Evolutionary conservation across 1,140 invertebrate genomes (phyloP), one percentile per base, ranked within the genome.

Genomic region (Bombus difficillimus): DNA sequence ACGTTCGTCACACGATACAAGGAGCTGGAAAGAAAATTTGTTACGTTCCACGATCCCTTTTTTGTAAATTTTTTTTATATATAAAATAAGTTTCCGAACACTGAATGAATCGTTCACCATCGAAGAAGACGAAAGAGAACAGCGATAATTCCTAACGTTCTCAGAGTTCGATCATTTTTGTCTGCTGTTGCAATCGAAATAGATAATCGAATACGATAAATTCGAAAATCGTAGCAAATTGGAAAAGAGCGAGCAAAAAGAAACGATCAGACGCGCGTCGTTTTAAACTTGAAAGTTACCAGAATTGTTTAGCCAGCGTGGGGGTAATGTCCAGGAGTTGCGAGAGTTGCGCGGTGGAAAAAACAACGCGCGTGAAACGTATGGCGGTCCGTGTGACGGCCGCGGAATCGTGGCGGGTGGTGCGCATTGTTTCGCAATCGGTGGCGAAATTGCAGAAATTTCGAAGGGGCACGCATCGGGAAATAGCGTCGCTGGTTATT

Each of bases 401-500:
- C 28, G 32, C n/a, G 64, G n/a, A 12, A 71, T 28, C n/a, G 83
- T 34, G 74, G 25, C 53, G 25, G 39, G n/a, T 59, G 28, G 39
- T 25, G 37, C 64, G 76, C 69, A 74, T 85, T 80, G 83, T 85
- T 74, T 73, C 71, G 78, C 69, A 32, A 83, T 83, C 81, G 57
- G 28, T 41, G 37, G 66, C 59, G n/a, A 86, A 83, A 86, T 86
- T 77, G 85, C 74, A 71, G 74, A 78, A 86, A 86, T 83, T 86
- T 86, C 78, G 79, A 68, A 66, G 77, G 37, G 78, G 39, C 75
- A 68, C 77, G 68, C 68, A 64, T 68, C 64, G 82, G 43, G 68
- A 53, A 81, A 80, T 53, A 81, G 25, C 69, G 83, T 37, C 43
- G 59, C 34, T 22, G 68, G 76, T 85, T 85, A 85, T 85, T 85